Evolutionary conservation across 2,113 vertebrate genomes (phyloP), one percentile per base, ranked within the genome.

Genomic region (Sylvilagus bachmani): DNA sequence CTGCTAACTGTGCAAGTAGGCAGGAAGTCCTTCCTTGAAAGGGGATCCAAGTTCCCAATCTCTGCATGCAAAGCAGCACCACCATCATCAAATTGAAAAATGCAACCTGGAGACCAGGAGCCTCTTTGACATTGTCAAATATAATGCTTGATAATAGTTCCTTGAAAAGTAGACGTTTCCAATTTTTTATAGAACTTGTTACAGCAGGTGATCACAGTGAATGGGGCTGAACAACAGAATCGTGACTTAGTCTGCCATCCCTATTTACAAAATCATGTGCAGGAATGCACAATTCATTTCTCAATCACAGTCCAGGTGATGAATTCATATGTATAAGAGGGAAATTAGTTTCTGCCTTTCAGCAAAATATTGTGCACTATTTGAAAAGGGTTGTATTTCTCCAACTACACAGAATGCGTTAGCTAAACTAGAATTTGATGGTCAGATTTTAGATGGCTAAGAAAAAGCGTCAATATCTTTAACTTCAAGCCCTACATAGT

Each of bases 261-360:
- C 16, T 69, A 62, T 96, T 79, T 91, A 62, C 27, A 61, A 69
- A 55, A 1, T 88, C 38, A 71, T 82, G 55, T 31, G 27, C 49
- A 78, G 49, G 86, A 88, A 89, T 21, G 9, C 16, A 33, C 51
- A 27, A 27, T 92, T 55, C 66, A 90, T 90, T 90, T 44, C 67
- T 91, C 51, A 2, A 66, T n/a, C 36, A 36, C 27, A 86, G 21
- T 62, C 31, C 14, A 82, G 64, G 78, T 83, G 74, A 78, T 61
- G 82, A 78, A 78, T 11, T 16, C 77, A 36, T 69, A 53, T 82
- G 61, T 67, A 22, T 89, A 78, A 89, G 82, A 36, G 74, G 27
- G 92, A 92, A 93, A 90, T 82, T 79, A 84, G 83, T 85, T 93
- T 82, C 24, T 82, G 31, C 94, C 61, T 64, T 91, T 70, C 16